phyloP scores from a whole-genome alignment of 2,113 vertebrate species.

The Epinephelus cyanopodus region DNA sequence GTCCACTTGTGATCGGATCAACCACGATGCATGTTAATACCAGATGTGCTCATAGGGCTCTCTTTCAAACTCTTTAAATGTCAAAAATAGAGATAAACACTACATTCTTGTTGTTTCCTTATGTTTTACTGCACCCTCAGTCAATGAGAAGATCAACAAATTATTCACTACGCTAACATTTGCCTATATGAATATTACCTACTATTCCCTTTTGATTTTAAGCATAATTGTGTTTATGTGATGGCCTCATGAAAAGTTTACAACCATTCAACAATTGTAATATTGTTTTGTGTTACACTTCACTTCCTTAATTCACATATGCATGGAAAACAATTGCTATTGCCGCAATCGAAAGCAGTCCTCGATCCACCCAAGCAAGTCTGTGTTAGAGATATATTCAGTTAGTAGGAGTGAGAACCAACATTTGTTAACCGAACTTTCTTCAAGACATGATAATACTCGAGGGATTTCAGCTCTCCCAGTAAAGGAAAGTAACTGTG shows the following conservation, averaged over 20 bases:
- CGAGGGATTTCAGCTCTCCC: conserved; percentile 28
- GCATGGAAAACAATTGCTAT: not conserved
- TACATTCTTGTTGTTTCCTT: too few relatives aligned
- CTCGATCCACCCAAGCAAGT: not conserved
- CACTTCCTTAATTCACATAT: conserved; percentile 1
- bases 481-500: conserved; percentile 48
- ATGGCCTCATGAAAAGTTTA: conserved; percentile 3
- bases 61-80: too few relatives aligned
- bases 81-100: too few relatives aligned
- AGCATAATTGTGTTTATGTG: not conserved
- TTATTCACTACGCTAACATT: not conserved
- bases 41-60: too few relatives aligned
- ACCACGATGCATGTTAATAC: too few relatives aligned
- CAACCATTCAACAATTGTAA: not conserved
- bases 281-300: not conserved
- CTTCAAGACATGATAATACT: conserved; percentile 12
- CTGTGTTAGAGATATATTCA: not conserved
- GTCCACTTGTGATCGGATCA: too few relatives aligned
- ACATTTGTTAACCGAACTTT: conserved; percentile 18
- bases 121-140: too few relatives aligned
- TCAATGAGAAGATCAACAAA: not conserved
- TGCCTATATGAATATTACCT: not conserved
- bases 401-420: not conserved
- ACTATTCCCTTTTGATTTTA: not conserved
- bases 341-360: not conserved